Percentiles rank a stretch among this genome's conserved stretches.
phyloP scores from a whole-genome alignment of 37 sponge, comb jelly and placozoan genomes.

The Cliona cf. orientalis region DNA sequence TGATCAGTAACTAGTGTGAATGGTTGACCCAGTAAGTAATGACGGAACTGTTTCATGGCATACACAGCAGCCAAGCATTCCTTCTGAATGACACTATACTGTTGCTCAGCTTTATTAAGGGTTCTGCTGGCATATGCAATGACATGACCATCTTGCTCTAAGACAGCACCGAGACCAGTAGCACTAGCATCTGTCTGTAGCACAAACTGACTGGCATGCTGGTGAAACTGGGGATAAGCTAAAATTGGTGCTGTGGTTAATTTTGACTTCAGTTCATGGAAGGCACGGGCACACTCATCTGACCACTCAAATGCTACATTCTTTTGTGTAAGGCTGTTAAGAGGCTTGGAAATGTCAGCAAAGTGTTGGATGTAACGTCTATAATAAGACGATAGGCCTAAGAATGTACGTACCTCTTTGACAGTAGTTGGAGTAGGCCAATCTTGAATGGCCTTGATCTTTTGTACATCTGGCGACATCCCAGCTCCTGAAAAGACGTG shows the following conservation, averaged over 20 bases:
- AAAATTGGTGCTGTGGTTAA: conserved; percentile 55
- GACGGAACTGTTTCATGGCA: conserved; percentile 55
- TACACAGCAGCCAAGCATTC: conserved; percentile 49
- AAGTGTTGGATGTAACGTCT: conserved; percentile 56
- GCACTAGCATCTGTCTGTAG: conserved; percentile 71
- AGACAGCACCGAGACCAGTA: conserved; percentile 53
- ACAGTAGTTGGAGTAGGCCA: conserved; percentile 50
- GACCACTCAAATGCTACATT: conserved; percentile 29
- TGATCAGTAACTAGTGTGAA: conserved; percentile 62
- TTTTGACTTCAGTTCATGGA: conserved; percentile 39
- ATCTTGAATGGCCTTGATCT: conserved; percentile 34
- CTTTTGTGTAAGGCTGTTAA: conserved; percentile 50
- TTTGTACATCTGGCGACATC: conserved; percentile 57
- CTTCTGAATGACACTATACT: conserved; percentile 51
- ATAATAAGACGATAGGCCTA: conserved; percentile 70
- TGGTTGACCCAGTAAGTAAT: conserved; percentile 46
- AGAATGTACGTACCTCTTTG: conserved; percentile 32
- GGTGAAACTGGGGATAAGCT: conserved; percentile 50
- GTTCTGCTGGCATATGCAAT: conserved; percentile 51
- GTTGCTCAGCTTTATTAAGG: conserved; percentile 47
- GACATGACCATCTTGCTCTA: conserved; percentile 48
- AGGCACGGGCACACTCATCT: conserved; percentile 23
- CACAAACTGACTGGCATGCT: conserved; percentile 19
- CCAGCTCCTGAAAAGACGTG: conserved; percentile 46
- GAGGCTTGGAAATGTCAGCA: conserved; percentile 69